Evolutionary conservation across 2,888 invertebrate genomes (phyloP), one percentile per base, ranked within the genome.

Genomic region (Protula sp.): DNA sequence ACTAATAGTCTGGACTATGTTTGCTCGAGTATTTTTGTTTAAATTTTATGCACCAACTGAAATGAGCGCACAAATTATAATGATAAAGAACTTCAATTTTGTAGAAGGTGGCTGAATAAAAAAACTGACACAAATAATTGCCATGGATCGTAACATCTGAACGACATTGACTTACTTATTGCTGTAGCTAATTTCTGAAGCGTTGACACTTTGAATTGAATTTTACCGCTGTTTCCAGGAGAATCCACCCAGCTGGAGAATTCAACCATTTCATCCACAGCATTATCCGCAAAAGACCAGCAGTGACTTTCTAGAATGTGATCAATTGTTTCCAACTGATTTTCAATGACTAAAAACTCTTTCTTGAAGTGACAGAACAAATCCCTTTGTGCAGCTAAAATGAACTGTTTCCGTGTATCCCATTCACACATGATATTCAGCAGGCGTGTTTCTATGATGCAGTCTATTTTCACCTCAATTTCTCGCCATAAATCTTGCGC

Each of bases 321-420:
- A 38, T 64, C 64, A 3, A 64, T 57, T 5, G 50, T 64, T 29
- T 29, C 31, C 3, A 64, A 30, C 57, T 64, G 61, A 47, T 54
- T 61, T 45, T 64, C 64, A 2, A 64, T 29, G 30, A 64, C 52
- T 3, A 62, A 51, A 57, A 64, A 64, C 47, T 64, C 64, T 27
- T 64, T 59, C 30, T 62, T 58, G 57, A 64, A 62, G 1, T 50
- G 31, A 3, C 26, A 2, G 30, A 56, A 31, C 31, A 64, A 47
- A 30, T 59, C 59, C 28, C 24, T 47, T 38, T 64, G 64, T 3
- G 59, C 64, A 2, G 38, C 47, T 47, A 59, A 61, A 52, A 64
- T 61, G n/a, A 64, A 30, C 26, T 31, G 38, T 2, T 61, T 28
- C 29, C 48, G 2, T 27, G 56, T 59, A 52, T 64, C 64, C 64